Percentiles rank a stretch among this genome's conserved stretches.
These are phyloP conservation scores for Phenganax marumi DNA, from an alignment of 92 coral and sea anemone genomes.

Conservation along the genomic window DNA sequence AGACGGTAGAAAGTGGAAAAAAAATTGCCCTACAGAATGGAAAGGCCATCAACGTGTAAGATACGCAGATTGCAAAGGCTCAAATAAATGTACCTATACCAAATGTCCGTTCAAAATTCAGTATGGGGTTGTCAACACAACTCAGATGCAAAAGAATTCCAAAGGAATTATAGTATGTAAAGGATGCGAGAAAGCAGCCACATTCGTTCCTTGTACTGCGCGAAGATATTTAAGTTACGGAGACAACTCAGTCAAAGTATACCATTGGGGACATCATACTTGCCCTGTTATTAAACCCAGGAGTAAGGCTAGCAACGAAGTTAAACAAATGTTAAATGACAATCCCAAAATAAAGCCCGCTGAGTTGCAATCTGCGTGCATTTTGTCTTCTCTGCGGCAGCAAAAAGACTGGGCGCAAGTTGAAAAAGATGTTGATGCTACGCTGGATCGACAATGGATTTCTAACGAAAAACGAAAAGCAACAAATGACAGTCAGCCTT, in stretches of 20 bases:
- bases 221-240: too few species aligned
- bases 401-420: too few species aligned
- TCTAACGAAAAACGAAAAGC: neutral
- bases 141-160: conserved; percentile 31
- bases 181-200: too few species aligned
- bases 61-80: conserved; percentile 57
- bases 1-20: conserved; percentile 61
- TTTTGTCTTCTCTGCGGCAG: too few species aligned
- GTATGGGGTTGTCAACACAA: conserved; percentile 50
- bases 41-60: conserved; percentile 46
- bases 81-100: conserved; percentile 35
- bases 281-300: neutral
- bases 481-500: conserved; percentile 32
- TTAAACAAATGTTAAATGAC: neutral
- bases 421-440: neutral
- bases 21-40: conserved; percentile 59
- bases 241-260: neutral
- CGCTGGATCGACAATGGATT: neutral
- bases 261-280: neutral
- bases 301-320: neutral
- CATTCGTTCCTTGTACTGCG: too few species aligned
- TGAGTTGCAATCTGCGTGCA: too few species aligned
- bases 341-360: neutral
- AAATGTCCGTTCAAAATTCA: conserved; percentile 46
- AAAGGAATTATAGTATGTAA: too few species aligned